These are phyloP conservation scores for Ophioninae sp. DNA, from an alignment of 2,888 invertebrate genomes.

Conservation along the genomic window DNA sequence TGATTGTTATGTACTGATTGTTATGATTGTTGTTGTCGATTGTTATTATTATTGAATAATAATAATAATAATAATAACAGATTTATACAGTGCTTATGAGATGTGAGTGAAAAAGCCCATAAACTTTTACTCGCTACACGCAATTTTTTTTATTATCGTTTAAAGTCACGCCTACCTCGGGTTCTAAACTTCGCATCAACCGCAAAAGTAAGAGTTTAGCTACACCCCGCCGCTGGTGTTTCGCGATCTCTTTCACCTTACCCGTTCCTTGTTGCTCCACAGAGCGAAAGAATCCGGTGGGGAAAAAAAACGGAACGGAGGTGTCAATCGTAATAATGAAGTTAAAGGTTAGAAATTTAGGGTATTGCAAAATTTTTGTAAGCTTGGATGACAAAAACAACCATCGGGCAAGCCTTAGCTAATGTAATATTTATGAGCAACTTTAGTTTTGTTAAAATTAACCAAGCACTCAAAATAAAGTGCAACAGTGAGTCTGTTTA, in stretches of 20 bases:
- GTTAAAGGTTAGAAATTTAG: too few species aligned
- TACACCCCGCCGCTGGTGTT: background rate
- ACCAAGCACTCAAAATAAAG: too few species aligned
- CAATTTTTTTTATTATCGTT: slow-evolving; percentile 22
- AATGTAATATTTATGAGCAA: too few species aligned
- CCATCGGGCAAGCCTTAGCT: too few species aligned
- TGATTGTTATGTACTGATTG: too few species aligned
- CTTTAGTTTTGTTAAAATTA: too few species aligned
- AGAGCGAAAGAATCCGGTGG: background rate
- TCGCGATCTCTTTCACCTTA: slow-evolving; percentile 3
- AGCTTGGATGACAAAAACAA: too few species aligned
- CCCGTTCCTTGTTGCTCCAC: slow-evolving; percentile 5
- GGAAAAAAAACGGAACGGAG: background rate
- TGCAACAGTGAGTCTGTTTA: too few species aligned
- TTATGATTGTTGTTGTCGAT: too few species aligned
- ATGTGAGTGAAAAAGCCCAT: slow-evolving; percentile 45
- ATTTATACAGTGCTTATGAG: background rate
- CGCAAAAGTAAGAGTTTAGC: slow-evolving; percentile 60
- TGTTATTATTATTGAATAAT: slow-evolving; percentile 17
- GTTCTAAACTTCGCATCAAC: slow-evolving; percentile 58
- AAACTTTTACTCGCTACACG: slow-evolving; percentile 60
- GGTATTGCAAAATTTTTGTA: too few species aligned
- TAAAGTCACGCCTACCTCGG: slow-evolving; percentile 19
- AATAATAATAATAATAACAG: background rate
- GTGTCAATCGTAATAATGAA: background rate